A percentile compares a stretch with the other conserved stretches of the same genome.
These are phyloP conservation scores for Procapra przewalskii DNA, from an alignment of 2,113 vertebrate genomes.

Conservation along the genomic window DNA sequence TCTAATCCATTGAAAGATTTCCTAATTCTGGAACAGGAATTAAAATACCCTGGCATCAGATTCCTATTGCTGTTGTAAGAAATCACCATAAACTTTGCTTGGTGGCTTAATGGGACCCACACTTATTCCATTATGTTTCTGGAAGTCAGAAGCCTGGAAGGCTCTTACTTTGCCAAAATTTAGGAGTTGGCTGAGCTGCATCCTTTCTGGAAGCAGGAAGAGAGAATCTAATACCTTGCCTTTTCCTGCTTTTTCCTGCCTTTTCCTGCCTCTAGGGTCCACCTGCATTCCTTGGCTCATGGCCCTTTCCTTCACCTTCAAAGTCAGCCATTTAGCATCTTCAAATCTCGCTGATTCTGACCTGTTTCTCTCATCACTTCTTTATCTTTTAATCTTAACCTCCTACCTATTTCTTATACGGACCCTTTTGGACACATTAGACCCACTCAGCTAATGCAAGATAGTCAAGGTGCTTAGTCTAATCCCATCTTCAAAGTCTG, in stretches of 20 bases:
- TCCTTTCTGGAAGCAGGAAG: neutral
- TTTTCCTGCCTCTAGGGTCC: neutral
- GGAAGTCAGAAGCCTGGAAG: neutral
- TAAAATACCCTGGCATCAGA: neutral
- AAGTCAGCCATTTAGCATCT: neutral
- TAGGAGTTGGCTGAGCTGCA: no score
- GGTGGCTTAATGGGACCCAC: neutral
- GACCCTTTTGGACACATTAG: neutral
- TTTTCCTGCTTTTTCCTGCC: neutral
- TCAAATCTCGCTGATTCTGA: neutral
- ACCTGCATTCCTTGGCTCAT: neutral
- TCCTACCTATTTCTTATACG: neutral
- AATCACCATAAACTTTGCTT: neutral
- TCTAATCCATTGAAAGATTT: neutral
- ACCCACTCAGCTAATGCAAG: neutral
- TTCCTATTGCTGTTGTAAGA: neutral
- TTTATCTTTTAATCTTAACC: neutral
- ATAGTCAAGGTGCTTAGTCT: neutral
- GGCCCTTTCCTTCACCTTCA: neutral
- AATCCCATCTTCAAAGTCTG: neutral
- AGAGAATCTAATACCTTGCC: neutral
- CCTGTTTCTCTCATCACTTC: neutral
- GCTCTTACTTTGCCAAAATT: neutral
- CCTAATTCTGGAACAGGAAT: neutral
- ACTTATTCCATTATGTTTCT: neutral